Conservation (phyloP, 2,113 vertebrate species). For the Leiothrix lutea region DNA sequence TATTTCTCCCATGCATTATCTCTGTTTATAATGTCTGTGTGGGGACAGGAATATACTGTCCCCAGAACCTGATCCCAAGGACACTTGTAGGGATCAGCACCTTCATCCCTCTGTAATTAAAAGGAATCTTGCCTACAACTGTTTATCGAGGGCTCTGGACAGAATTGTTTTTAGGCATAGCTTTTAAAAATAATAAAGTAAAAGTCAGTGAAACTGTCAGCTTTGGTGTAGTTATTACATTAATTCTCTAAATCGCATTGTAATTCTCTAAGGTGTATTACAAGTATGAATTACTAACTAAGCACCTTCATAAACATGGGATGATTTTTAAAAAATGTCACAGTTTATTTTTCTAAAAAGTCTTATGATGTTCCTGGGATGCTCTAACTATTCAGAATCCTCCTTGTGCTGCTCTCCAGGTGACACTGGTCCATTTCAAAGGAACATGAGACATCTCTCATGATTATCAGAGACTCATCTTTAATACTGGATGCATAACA, state of each 20-base stretch:
- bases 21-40: background rate
- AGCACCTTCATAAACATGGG: background rate
- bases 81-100: background rate
- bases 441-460: background rate
- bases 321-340: background rate
- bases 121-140: background rate
- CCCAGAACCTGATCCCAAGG: background rate
- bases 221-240: background rate
- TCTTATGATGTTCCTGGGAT: background rate
- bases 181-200: background rate
- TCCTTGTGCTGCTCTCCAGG: background rate
- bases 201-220: background rate
- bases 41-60: background rate
- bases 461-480: background rate
- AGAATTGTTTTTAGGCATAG: background rate
- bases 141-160: background rate
- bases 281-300: background rate
- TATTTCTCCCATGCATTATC: background rate
- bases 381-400: background rate
- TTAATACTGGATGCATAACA: background rate
- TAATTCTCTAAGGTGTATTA: background rate
- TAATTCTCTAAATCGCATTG: background rate
- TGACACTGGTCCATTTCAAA: background rate
- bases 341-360: background rate
- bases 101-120: background rate